Evolutionary conservation across 2,888 invertebrate genomes (phyloP), one percentile per base, ranked within the genome.

Genomic region (Idaea dimidiata): DNA sequence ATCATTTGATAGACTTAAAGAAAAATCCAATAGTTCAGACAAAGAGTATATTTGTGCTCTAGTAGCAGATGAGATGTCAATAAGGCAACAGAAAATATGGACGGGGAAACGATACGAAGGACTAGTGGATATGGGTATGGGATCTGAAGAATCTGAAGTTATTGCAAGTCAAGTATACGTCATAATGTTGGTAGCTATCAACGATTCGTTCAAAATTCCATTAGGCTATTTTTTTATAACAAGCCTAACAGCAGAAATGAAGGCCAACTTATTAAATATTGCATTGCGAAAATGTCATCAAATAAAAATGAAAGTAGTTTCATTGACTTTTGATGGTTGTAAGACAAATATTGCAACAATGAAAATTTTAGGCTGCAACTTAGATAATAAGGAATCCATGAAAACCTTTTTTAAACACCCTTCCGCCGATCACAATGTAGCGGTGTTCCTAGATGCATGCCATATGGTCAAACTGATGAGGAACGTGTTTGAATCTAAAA

Each of bases 21-120:
- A 57, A 58, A 65, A 53, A 53, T 32, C 43, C 32, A 62, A 65
- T 63, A 7, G 10, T 1, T 33, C 31, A 53, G 0, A 60, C 0
- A 58, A 55, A 56, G 55, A 6, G 33, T 3, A 58, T 10, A 43
- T 60, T 17, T 61, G 68, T 16, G 17, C 62, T 5, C 17, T 69
- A 18, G 58, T 63, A 5, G 57, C 53, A 1, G 68, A 72, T 61
- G 74, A 75, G 61, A 74, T 75, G 69, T 59, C 70, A 7, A 71
- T 76, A 8, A 53, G 72, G 2, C 59, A 62, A 14, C 71, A 72
- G 61, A 68, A 66, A 17, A 65, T 62, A 31, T 73, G 71, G 71
- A 65, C 62, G 4, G 70, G 72, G 1, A 69, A 70, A 31, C 33
- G 16, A 7, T 68, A 66, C 63, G 62, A 66, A 32, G 32, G 32